These are phyloP conservation scores for Trichogramma dendrolimi DNA, from an alignment of 2,888 invertebrate species.

Conservation along the genomic window DNA sequence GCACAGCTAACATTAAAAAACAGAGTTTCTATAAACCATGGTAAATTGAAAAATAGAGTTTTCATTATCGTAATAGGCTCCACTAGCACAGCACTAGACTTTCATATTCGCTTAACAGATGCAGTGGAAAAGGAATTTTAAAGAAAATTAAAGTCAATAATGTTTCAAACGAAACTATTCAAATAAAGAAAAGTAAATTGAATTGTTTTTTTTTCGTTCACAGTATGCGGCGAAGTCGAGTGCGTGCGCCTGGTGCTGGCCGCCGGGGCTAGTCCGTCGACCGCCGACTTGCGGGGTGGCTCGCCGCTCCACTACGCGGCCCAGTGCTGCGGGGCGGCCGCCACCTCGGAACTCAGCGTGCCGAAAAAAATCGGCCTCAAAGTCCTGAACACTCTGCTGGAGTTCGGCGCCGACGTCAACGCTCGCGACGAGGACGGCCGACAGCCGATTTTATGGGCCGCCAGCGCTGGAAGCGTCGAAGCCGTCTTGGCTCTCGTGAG, in stretches of 20 bases:
- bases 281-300: conserved; percentile 90
- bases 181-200: not conserved
- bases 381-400: conserved; percentile 74
- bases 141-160: too few species aligned
- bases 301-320: conserved; percentile 96
- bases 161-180: not conserved
- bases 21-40: too few species aligned
- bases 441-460: conserved; percentile 95
- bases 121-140: too few species aligned
- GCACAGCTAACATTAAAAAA: too few species aligned
- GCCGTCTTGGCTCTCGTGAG: conserved; percentile 85
- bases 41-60: too few species aligned
- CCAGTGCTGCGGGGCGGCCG: conserved; percentile 87
- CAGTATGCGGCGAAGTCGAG: conserved; percentile 91
- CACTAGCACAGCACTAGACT: too few species aligned
- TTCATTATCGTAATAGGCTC: too few species aligned
- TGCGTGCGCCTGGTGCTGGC: conserved; percentile 80
- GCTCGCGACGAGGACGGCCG: conserved; percentile 88
- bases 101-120: too few species aligned
- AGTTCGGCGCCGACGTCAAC: conserved; percentile 75
- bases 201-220: not conserved
- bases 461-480: conserved; percentile 90
- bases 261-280: conserved; percentile 81
- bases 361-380: conserved; percentile 65
- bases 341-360: conserved; percentile 51